Evolutionary conservation across 1,140 invertebrate species (phyloP), one percentile per base, ranked within the genome.

Genomic region (Pachyrhynchus sulphureomaculatus): DNA sequence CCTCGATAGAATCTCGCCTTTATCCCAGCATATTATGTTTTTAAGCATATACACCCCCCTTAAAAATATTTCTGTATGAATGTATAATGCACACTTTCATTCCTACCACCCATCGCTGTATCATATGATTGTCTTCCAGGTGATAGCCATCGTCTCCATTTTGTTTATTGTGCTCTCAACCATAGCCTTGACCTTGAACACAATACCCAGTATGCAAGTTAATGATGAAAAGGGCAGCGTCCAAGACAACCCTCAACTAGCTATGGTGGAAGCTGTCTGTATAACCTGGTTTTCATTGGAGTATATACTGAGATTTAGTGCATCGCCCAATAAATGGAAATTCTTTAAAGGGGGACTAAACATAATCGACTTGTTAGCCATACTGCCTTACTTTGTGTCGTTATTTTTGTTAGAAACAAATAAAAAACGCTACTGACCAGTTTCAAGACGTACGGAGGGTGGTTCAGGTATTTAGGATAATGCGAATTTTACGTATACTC

Each of bases 241-340:
- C 66, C 86, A 87, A 78, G 94, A 96, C 82, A 96, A 96, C 83
- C 90, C 90, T 67, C 89, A 94, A 80, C 85, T 96, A 78, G 92
- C 92, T 71, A 92, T 95, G 86, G 92, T 98, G 72, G 97, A 99
- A 81, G 95, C 95, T 58, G 93, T 99, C 68, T 99, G 97, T 84
- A 99, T 99, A 79, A 95, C 96, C 63, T 99, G 98, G 95, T 99
- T 99, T 82, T 99, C 96, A 37, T 83, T 99, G 71, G 97, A 99
- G 81, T 99, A 99, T 82, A 85, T 98, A 75, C 86, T 99, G 68
- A 87, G 97, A 72, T 98, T 99, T 81, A 94, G 93, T 83, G 95
- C 96, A 59, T 97, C 96, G 64, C 97, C 97, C 67, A 92, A 98
- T 83, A 99, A 99, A 79, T 98, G 96, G 93, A 97, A 98, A 79